A percentile compares a stretch with the other conserved stretches of the same genome.
phyloP scores from a whole-genome alignment of 2,113 vertebrate genomes.

The Crotalus horridus region DNA sequence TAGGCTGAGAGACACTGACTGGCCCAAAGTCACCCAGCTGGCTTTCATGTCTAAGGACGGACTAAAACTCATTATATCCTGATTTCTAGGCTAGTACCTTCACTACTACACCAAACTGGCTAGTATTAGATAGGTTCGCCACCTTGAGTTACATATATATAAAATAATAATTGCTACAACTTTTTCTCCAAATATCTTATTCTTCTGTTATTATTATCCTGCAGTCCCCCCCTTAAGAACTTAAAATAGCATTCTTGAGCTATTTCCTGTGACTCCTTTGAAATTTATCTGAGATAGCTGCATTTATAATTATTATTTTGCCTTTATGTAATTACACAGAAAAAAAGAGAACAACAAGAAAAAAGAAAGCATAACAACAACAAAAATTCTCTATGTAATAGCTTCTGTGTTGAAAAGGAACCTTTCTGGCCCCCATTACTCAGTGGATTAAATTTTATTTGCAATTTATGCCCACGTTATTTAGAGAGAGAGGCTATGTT shows the following conservation, averaged over 20 bases:
- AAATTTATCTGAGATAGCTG: neutral
- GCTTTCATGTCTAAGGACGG: neutral
- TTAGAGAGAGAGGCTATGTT: neutral
- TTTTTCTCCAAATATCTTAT: neutral
- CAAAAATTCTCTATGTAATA: neutral
- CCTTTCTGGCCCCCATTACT: neutral
- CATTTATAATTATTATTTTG: neutral
- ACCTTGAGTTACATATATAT: neutral
- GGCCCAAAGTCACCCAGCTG: neutral
- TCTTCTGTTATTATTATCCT: neutral
- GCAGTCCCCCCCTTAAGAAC: neutral
- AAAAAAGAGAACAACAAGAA: neutral
- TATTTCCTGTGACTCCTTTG: neutral
- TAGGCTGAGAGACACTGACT: neutral
- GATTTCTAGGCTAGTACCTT: neutral
- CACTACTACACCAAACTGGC: neutral
- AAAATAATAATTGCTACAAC: neutral
- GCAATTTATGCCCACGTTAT: neutral
- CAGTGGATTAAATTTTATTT: neutral
- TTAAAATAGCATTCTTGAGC: neutral
- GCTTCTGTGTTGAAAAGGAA: neutral
- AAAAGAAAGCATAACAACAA: neutral
- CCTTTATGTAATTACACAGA: neutral
- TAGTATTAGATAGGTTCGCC: neutral
- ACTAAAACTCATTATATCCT: neutral